phyloP scores from a whole-genome alignment of 1,140 invertebrate genomes.

The Drosophila rufa region DNA sequence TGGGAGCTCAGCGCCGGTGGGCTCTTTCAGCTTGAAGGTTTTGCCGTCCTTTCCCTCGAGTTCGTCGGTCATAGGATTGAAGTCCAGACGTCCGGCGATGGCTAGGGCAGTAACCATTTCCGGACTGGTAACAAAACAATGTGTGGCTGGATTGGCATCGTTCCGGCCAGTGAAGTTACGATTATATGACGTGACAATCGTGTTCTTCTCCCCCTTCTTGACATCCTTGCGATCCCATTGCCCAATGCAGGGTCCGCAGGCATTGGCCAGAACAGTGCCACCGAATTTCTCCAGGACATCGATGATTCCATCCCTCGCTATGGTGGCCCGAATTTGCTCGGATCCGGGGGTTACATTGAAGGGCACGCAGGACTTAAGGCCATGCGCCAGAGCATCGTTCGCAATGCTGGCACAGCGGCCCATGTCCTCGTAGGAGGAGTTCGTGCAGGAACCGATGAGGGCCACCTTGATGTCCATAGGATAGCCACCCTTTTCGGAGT shows the following conservation, averaged over 20 bases:
- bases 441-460: slow-evolving; percentile 99
- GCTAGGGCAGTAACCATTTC: slow-evolving; percentile 98
- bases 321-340: slow-evolving; percentile 99
- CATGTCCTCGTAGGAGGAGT: slow-evolving; percentile 99
- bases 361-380: slow-evolving; percentile 96
- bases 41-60: slow-evolving; percentile 93
- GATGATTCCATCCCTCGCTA: slow-evolving; percentile 98
- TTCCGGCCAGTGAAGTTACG: slow-evolving; percentile 99
- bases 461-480: slow-evolving; percentile 98
- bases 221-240: slow-evolving; percentile 99
- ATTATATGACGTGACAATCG: slow-evolving; percentile 99
- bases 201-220: slow-evolving; percentile 99
- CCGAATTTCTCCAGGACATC: slow-evolving; percentile 88
- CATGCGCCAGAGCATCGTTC: slow-evolving; percentile 95
- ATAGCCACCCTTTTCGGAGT: slow-evolving; percentile 97
- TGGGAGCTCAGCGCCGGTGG: slow-evolving; percentile 97
- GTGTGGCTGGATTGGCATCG: slow-evolving; percentile 99
- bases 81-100: slow-evolving; percentile 96
- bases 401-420: slow-evolving; percentile 97
- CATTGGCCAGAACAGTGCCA: slow-evolving; percentile 96
- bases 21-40: slow-evolving; percentile 96
- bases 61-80: slow-evolving; percentile 95
- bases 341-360: slow-evolving; percentile 99
- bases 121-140: slow-evolving; percentile 99
- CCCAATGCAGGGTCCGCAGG: slow-evolving; percentile 99